phyloP scores from a whole-genome alignment of 2,113 vertebrate genomes.

The Tauraco erythrolophus region DNA sequence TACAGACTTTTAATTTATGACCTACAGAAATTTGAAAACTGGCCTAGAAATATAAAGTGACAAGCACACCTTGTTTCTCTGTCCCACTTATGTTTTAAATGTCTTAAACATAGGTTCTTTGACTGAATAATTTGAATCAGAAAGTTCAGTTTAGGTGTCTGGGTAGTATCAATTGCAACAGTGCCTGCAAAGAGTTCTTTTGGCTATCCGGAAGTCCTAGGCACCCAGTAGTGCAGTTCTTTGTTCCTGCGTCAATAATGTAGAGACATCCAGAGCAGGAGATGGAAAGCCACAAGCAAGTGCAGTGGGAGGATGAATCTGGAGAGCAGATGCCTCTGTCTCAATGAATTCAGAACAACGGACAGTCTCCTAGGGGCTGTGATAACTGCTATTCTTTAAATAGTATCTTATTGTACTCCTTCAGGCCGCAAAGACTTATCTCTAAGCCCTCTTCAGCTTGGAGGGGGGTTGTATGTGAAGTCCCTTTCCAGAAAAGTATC shows the following conservation, averaged over 20 bases:
- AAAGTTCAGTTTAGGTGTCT: background rate
- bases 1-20: background rate
- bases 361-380: background rate
- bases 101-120: background rate
- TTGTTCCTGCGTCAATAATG: background rate
- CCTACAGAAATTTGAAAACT: background rate
- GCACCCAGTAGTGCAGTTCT: background rate
- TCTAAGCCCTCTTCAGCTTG: background rate
- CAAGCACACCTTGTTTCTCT: background rate
- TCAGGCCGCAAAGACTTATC: background rate
- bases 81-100: background rate
- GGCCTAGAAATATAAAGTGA: background rate
- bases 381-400: background rate
- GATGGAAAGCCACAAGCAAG: background rate
- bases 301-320: background rate
- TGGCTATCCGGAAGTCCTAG: background rate
- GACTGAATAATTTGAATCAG: background rate
- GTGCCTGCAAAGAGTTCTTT: background rate
- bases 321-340: background rate
- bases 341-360: background rate
- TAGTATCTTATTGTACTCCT: background rate
- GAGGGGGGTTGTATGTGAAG: background rate
- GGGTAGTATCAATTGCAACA: background rate
- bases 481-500: background rate
- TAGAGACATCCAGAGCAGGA: background rate